Base-by-base conservation (phyloP, 1,140 invertebrate species). In the Cardiocondyla obscurior region DNA sequence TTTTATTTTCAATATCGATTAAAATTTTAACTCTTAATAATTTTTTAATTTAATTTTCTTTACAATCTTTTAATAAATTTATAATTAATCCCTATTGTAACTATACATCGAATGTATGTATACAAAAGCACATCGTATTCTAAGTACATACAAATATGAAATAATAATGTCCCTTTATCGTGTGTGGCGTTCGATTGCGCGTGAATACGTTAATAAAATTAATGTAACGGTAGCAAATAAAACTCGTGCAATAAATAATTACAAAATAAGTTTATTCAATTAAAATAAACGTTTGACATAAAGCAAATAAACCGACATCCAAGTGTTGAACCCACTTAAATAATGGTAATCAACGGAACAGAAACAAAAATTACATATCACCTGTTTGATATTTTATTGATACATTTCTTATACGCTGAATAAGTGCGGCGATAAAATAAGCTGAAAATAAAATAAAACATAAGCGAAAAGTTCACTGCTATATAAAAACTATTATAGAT, bases 181-280 rank as follows among this genome's bases (percentile, higher is more conserved):
- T 58, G 16, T 51, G 39, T 22, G 8, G 16, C 16, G 65, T 33
- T 62, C 5, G 12, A 72, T 72, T n/a, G n/a, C 5, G 39, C 25
- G n/a, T 39, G 16, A 30, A 28, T 16, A 7, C 2, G n/a, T 64
- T 51, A 64, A 76, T 76, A 64, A 85, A 84, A 76, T 81, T 19
- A 70, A 85, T 60, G 74, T 69, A 76, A 83, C 44, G 55, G 42
- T 76, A 74, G 83, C 49, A 65, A 82, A 55, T 53, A 73, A 81
- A 73, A 82, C 53, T 51, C 62, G 28, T 12, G 10, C 22, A 12
- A 22, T 8, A 85, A 73, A 82, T 76, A 39, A 87, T 81, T 84
- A 70, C 60, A 64, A 84, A 89, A 81, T 53, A 28, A 36, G 57
- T 89, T 89, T 89, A 85, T 85, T 84, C 36, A 3, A 65, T 69